A percentile compares a stretch with the other conserved stretches of the same genome.
phyloP scores from a whole-genome alignment of 2,113 vertebrate species.

The Tupaia chinensis region DNA sequence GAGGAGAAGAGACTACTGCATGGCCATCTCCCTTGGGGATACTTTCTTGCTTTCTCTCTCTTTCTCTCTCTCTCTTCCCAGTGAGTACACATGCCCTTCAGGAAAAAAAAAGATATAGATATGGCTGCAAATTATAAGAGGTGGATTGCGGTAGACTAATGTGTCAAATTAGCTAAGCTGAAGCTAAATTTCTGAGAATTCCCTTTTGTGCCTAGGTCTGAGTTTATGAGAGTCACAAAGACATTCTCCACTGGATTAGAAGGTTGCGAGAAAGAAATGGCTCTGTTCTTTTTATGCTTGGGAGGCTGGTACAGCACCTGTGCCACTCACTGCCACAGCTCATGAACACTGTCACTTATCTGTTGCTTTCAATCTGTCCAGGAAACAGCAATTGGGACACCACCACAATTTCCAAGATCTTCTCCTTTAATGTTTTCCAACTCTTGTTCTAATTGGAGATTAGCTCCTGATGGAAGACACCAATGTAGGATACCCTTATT shows the following conservation, averaged over 20 bases:
- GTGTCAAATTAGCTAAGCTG: not conserved
- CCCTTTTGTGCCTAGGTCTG: not conserved
- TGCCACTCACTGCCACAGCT: not conserved
- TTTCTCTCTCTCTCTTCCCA: no score
- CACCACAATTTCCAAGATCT: not conserved
- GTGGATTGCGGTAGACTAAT: not conserved
- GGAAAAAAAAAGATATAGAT: not conserved
- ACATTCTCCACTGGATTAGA: not conserved
- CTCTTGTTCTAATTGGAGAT: not conserved
- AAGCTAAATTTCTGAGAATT: not conserved
- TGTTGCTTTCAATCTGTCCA: not conserved
- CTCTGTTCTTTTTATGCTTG: not conserved
- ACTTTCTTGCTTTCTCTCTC: no score
- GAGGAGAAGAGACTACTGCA: no score
- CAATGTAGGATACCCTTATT: fast-evolving
- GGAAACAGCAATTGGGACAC: not conserved
- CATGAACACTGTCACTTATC: not conserved
- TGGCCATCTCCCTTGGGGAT: no score
- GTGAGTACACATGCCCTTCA: not conserved
- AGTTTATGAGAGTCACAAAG: not conserved
- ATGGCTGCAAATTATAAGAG: not conserved
- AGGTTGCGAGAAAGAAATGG: not conserved
- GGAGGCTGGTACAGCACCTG: no score
- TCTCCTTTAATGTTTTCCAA: not conserved
- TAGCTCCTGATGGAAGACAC: not conserved